Evolutionary conservation across 2,797 vertebrate species (phyloP), one percentile per base, ranked within the genome.

Genomic region (Eleutherodactylus coqui): DNA sequence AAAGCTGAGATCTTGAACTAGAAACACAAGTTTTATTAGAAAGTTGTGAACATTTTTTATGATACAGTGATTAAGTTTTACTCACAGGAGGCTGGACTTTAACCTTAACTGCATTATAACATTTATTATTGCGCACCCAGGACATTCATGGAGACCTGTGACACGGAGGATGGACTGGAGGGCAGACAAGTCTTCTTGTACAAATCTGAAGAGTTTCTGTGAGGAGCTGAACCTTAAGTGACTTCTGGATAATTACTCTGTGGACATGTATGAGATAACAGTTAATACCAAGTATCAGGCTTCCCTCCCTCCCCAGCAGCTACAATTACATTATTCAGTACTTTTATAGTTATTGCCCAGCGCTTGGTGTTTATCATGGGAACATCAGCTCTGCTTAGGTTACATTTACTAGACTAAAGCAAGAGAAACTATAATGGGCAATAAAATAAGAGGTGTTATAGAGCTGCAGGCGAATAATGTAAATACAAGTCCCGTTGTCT

Each of bases 321-420:
- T 69, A 38, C 67, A 38, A 24, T 69, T 69, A 38, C 67, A 69
- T 69, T 69, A 69, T 38, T 69, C 34, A 69, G 10, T 69, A 38
- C 34, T 69, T 69, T 41, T 69, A 69, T 38, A 19, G 34, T 24
- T 69, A 38, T 41, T 38, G 67, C 8, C 34, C 67, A 19, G 17
- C 32, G 32, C 32, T 38, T 5, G 36, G 4, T 69, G 32, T 19
- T 69, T 69, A 69, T 69, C 67, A 10, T 36, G 4, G 34, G 67
- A 38, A 69, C 17, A 38, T 69, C 36, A 21, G 67, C 67, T 41
- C 34, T 19, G 67, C 2, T 69, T 36, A 4, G 34, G 21, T 69
- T 69, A 69, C 67, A 69, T 34, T 34, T 69, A 69, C 38, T 9
- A 38, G 34, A 69, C 67, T 3, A 38, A 24, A 24, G 34, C 19